A percentile compares a stretch with the other conserved stretches of the same genome.
Evolutionary conservation across 2,113 vertebrate species (phyloP).

Genomic region (Oncorhynchus masou): DNA sequence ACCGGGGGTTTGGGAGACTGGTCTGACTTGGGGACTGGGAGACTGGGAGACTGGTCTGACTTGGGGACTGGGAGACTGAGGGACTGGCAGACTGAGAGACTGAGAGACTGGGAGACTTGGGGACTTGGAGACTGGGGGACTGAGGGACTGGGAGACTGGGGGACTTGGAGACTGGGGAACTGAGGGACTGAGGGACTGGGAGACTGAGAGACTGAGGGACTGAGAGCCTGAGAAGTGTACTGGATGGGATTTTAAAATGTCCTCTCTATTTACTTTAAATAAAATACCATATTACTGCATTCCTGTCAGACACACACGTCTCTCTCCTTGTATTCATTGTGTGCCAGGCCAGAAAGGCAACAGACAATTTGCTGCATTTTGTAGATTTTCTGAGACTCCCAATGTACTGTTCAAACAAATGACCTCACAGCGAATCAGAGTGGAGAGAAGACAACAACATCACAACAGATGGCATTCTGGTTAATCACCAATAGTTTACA

Average conservation of each 20-base stretch:
- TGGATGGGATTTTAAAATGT: too few species aligned
- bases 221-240: background rate
- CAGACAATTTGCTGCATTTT: conserved; percentile 56
- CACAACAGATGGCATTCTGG: conserved; percentile 40
- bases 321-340: conserved; percentile 3
- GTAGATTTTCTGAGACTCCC: conserved; percentile 65
- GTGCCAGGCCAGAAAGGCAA: conserved; percentile 10
- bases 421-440: conserved; percentile 61
- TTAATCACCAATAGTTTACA: conserved; percentile 65
- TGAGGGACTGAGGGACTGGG: too few species aligned
- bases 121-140: too few species aligned
- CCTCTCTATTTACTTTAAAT: too few species aligned
- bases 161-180: fast-evolving
- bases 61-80: fast-evolving
- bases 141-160: too few species aligned
- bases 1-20: fast-evolving
- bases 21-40: too few species aligned
- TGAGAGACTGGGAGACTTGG: too few species aligned
- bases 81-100: too few species aligned
- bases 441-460: conserved; percentile 51
- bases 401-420: conserved; percentile 71
- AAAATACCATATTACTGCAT: too few species aligned
- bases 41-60: too few species aligned
- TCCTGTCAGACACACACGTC: background rate
- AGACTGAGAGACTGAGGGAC: background rate